Percentiles rank a stretch among this genome's conserved stretches.
Evolutionary conservation across 2,888 invertebrate genomes (phyloP).

Genomic region (Gryllus longicercus): DNA sequence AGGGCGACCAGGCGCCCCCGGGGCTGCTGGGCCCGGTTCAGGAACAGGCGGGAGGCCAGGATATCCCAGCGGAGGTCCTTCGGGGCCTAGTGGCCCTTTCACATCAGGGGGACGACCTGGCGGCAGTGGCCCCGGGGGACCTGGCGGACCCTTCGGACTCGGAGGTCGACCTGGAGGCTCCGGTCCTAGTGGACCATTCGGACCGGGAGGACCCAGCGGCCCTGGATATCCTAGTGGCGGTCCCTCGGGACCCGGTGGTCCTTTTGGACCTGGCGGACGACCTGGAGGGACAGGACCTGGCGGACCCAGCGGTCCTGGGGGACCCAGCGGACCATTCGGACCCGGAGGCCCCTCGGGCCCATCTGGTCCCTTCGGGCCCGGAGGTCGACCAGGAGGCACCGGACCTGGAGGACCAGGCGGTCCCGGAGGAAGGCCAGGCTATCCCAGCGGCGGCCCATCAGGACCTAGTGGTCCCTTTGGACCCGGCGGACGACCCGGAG

Average conservation of each 20-base stretch:
- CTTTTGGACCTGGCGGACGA: constrained; percentile 36
- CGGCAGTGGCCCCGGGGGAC: constrained; percentile 34
- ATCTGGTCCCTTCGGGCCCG: constrained; percentile 30
- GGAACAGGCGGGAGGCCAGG: not conserved
- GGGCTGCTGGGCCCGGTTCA: not conserved
- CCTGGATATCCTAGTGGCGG: not conserved
- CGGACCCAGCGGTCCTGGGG: constrained; percentile 35
- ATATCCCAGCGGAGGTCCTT: constrained; percentile 35
- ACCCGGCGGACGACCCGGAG: constrained; percentile 28
- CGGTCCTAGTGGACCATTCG: no score
- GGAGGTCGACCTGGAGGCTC: not conserved
- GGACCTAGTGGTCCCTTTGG: constrained; percentile 29
- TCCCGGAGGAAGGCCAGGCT: constrained; percentile 41
- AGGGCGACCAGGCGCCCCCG: constrained; percentile 34
- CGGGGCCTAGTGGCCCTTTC: not conserved
- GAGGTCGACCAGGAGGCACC: constrained; percentile 33
- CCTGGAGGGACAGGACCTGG: constrained; percentile 31
- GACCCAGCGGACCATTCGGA: constrained; percentile 37
- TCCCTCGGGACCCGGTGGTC: constrained; percentile 30
- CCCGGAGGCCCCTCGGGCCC: constrained; percentile 31
- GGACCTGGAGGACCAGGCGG: constrained; percentile 40
- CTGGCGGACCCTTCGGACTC: constrained; percentile 26
- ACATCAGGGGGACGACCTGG: constrained; percentile 38
- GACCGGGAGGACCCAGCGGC: not conserved
- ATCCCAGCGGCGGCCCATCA: constrained; percentile 34